Evolutionary conservation across 2,797 vertebrate genomes (phyloP), one percentile per base, ranked within the genome.

Genomic region (Hippoglossus hippoglossus): DNA sequence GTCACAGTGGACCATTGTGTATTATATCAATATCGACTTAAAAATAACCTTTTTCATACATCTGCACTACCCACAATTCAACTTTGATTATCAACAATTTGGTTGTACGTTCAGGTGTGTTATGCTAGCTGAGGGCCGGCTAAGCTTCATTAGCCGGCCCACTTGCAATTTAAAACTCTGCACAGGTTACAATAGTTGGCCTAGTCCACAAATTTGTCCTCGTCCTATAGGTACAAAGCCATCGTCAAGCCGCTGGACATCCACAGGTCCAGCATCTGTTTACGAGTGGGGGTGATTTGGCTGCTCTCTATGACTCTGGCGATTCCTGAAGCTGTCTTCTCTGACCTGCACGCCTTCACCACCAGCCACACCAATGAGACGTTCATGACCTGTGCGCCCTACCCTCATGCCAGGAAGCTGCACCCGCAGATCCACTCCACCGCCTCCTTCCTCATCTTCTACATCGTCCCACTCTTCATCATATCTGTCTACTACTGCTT

Each of bases 371-470:
- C 92, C 85, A 98, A 98, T 34, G 95, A 96, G 92, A 98, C 95
- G 1, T 97, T 99, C 79, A 77, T 96, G 71, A 97, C 96, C 63
- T 99, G 98, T 58, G 96, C 97, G 1, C 97, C 98, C 0, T 99
- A 97, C 70, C 97, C 97, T 0, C 95, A 96, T 39, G 93, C 92
- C 0, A 95, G 96, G 65, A 94, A 96, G 36, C 91, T 99, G 65
- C 97, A 98, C 84, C 97, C 97, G 0, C 98, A 96, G 94, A 97
- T 99, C 83, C 98, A 99, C 79, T 98, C 98, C 72, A 97, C 94
- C 74, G 95, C 94, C 46, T 98, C 95, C 49, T 98, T 99, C 87
- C 94, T 99, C 56, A 95, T 97, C 88, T 97, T 98, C 90, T 99
- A 99, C 70, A 50, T 98, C 80, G 94, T 98, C 60, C 98, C 98